Evolutionary conservation across 2,888 invertebrate species (phyloP), one percentile per base, ranked within the genome.

Genomic region (Ophraella communa): DNA sequence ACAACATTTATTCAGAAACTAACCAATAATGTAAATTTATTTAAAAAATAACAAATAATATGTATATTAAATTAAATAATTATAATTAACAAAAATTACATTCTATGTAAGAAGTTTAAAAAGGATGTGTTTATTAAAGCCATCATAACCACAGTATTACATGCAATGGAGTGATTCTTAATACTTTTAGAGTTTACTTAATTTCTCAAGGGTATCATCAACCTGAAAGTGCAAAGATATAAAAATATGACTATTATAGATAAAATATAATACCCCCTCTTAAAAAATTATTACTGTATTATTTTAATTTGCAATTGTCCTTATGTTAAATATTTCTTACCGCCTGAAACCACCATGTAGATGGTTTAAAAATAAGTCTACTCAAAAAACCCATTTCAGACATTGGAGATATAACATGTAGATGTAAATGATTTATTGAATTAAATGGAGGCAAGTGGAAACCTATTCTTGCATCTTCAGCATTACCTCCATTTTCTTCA

Each of bases 361-460:
- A 85, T n/a, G 89, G 88, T 77, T 82, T 88, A 76, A 93, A 96
- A 67, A 93, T 86, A 66, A 87, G 72, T 60, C 86, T 84, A 3
- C 86, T 83, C 0, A 91, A 65, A 11, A 89, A 85, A 0, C 88
- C 85, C 91, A 96, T 93, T 66, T 89, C 86, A 0, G 88, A 87
- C 14, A 86, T 86, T 0, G 96, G 95, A 0, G 91, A 89, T 58
- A 96, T 95, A 0, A 90, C 87, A 76, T 97, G 96, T 62, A 96
- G 83, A 80, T 96, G 96, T 4, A 95, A 83, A 81, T 96, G 96
- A 51, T 83, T 81, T 0, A 96, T 87, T 1, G 91, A 90, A 64
- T 91, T 88, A 81, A 95, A 95, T 0, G 96, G 96, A 0, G 96
- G 96, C 90, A 94, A 91, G 79, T 96, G 96, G 78, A 95, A 96